Conservation (phyloP, 2,113 vertebrate species). For the Vanacampus margaritifer region DNA sequence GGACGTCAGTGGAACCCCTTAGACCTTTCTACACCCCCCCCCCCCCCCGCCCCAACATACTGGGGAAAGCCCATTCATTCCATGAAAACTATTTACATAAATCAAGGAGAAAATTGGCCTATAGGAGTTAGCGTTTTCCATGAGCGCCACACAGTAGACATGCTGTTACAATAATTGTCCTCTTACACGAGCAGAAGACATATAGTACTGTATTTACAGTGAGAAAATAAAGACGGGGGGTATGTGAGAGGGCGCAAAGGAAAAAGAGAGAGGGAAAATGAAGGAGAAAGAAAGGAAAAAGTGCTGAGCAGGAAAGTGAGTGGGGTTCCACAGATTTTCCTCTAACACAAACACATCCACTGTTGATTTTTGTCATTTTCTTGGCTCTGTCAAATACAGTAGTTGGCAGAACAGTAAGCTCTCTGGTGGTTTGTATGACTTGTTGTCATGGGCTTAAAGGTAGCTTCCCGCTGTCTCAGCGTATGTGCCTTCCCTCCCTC, state of each 20-base stretch:
- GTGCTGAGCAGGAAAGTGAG: conserved; percentile 60
- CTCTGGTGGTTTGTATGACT: conserved; percentile 55
- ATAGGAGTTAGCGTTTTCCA: conserved; percentile 64
- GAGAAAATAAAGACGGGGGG: conserved; percentile 54
- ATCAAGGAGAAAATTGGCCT: conserved; percentile 61
- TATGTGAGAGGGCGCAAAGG: conserved; percentile 23
- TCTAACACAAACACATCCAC: conserved; percentile 62
- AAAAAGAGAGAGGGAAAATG: conserved; percentile 23
- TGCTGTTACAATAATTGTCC: conserved; percentile 61
- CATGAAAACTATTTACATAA: conserved; percentile 65
- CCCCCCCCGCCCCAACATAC: conserved; percentile 35
- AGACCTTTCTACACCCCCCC: conserved; percentile 25
- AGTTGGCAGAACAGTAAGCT: conserved; percentile 56
- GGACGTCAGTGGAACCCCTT: conserved; percentile 45
- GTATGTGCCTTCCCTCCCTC: conserved; percentile 24
- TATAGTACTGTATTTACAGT: conserved; percentile 56
- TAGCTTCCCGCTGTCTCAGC: conserved; percentile 40
- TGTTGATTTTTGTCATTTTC: conserved; percentile 69
- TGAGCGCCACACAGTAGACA: conserved; percentile 58
- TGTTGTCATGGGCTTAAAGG: conserved; percentile 45
- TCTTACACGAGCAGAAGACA: conserved; percentile 59
- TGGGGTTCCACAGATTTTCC: conserved; percentile 57
- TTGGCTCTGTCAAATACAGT: conserved; percentile 58
- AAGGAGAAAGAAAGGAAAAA: conserved; percentile 47
- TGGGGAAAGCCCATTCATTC: conserved; percentile 65